Evolutionary conservation across 2,888 invertebrate genomes (phyloP).

Genomic region (Lasioglossum figueresi): DNA sequence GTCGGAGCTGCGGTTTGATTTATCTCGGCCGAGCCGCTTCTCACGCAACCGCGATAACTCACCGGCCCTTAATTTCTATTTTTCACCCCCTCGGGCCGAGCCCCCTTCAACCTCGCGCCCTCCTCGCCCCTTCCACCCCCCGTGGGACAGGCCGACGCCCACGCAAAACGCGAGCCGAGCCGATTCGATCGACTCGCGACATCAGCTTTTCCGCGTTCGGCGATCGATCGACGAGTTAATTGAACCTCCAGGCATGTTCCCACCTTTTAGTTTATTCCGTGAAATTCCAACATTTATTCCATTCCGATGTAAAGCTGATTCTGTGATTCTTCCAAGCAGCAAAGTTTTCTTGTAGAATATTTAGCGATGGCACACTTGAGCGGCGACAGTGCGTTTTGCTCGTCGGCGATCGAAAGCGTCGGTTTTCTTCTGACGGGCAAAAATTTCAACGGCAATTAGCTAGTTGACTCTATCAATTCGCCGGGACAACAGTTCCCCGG

Average conservation of each 20-base stretch:
- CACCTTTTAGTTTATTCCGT: background rate
- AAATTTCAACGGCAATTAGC: slow-evolving; percentile 37
- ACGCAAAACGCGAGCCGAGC: slow-evolving; percentile 35
- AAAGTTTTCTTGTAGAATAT: too few species aligned
- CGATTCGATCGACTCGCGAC: slow-evolving; percentile 10
- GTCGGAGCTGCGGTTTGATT: slow-evolving; percentile 81
- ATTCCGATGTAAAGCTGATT: too few species aligned
- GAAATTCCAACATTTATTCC: too few species aligned
- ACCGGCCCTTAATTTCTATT: slow-evolving; percentile 83
- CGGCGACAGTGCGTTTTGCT: background rate
- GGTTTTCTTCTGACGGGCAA: slow-evolving; percentile 2
- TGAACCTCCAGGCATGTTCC: background rate
- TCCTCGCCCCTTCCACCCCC: background rate
- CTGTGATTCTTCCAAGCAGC: too few species aligned
- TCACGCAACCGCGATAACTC: slow-evolving; percentile 83
- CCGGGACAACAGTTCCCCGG: slow-evolving; percentile 9
- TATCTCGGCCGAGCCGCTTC: slow-evolving; percentile 80
- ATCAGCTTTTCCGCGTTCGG: slow-evolving; percentile 26
- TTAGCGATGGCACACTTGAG: background rate
- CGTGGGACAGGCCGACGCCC: slow-evolving; percentile 39
- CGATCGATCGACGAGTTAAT: slow-evolving; percentile 34
- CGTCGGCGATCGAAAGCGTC: background rate
- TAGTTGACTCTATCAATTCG: slow-evolving; percentile 32
- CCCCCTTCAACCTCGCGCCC: slow-evolving; percentile 18
- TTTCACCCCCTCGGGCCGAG: slow-evolving; percentile 74